Evolutionary conservation across 2,113 vertebrate genomes (phyloP).

Genomic region (Zingel zingel): DNA sequence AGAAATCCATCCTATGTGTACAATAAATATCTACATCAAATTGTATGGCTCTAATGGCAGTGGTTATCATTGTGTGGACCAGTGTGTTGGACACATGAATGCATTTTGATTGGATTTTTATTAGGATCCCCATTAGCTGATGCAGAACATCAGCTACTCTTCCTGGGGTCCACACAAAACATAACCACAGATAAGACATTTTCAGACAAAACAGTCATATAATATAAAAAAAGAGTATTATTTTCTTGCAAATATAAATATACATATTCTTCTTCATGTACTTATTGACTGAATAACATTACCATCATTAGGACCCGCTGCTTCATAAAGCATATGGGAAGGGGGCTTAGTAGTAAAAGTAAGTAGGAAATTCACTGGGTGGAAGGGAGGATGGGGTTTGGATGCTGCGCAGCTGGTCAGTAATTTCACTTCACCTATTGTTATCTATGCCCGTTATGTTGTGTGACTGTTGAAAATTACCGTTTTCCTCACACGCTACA

Average conservation of each 20-base stretch:
- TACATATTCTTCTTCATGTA: no score
- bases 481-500: constrained; percentile 15
- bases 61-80: background rate
- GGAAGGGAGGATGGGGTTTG: background rate
- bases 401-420: constrained; percentile 12
- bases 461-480: constrained; percentile 31
- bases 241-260: no score
- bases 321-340: background rate
- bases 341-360: background rate
- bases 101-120: no score
- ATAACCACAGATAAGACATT: no score
- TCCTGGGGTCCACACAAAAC: no score
- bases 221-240: no score
- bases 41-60: background rate
- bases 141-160: no score
- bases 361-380: background rate
- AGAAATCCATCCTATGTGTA: background rate
- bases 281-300: background rate
- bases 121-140: no score
- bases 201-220: no score
- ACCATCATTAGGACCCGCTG: background rate
- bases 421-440: constrained; percentile 29
- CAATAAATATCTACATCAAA: no score
- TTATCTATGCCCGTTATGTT: constrained; percentile 24
- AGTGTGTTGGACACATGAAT: constrained; percentile 1